Evolutionary conservation across 2,888 invertebrate species (phyloP).

Genomic region (Ischnus inquisitorius): DNA sequence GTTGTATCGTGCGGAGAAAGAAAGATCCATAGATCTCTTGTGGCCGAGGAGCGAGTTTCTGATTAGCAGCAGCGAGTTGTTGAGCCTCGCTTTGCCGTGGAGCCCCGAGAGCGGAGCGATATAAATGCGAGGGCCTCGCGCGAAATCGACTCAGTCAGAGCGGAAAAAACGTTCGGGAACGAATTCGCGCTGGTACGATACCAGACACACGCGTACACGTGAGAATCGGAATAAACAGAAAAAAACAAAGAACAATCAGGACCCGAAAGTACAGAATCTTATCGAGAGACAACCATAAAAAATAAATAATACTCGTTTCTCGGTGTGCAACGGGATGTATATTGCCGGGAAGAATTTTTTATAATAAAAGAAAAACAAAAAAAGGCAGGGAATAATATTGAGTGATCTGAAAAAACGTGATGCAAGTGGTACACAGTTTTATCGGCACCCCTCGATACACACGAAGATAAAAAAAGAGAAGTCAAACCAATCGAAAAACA

Average conservation of each 20-base stretch:
- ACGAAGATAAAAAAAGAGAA: not conserved
- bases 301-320: not conserved
- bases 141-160: slow-evolving; percentile 68
- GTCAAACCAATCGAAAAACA: not conserved
- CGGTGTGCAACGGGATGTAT: not conserved
- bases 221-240: slow-evolving; percentile 16
- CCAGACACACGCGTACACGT: slow-evolving; percentile 46
- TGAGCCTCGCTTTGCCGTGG: slow-evolving; percentile 51
- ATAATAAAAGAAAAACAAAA: not conserved
- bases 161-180: slow-evolving; percentile 67
- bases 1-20: slow-evolving; percentile 21
- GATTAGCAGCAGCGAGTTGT: slow-evolving; percentile 53
- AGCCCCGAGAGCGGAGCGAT: slow-evolving; percentile 55
- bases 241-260: slow-evolving; percentile 5
- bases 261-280: not conserved
- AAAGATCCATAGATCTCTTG: slow-evolving; percentile 21
- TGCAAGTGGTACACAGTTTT: slow-evolving; percentile 23
- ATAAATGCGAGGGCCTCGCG: slow-evolving; percentile 68
- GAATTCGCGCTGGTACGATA: slow-evolving; percentile 56
- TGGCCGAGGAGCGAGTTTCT: slow-evolving; percentile 43
- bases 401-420: slow-evolving; percentile 16
- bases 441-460: not conserved
- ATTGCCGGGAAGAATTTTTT: not conserved
- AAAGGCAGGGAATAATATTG: not conserved
- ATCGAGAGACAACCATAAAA: not conserved